Evolutionary conservation across 2,888 invertebrate genomes (phyloP), one percentile per base, ranked within the genome.

Genomic region (Diplolepis rosae): DNA sequence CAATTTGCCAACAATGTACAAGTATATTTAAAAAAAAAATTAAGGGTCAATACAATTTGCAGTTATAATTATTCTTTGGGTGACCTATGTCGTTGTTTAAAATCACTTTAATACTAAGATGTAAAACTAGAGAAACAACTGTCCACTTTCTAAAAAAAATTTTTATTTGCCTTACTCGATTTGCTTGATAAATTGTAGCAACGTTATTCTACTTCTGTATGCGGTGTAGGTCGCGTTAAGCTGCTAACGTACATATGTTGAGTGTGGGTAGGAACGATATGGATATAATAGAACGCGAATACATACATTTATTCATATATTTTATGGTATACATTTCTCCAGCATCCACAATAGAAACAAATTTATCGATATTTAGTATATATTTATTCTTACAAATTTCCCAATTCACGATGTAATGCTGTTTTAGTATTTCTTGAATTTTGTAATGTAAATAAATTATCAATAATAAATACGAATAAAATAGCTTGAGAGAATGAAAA

Each of bases 201-300:
- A 51, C 51, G 28, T 13, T 51, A 51, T 51, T 51, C 51, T 51
- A 6, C n/a, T 27, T 28, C 9, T 28, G 28, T n/a, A 52, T 52
- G 52, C 52, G 52, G 27, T 52, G 28, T 27, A 52, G 52, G 52
- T 52, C 27, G 7, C 28, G 28, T 52, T 52, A 52, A 52, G 52
- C 52, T 52, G 27, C n/a, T n/a, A n/a, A n/a, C 27, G 27, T n/a
- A 52, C 28, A 52, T 30, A 28, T 52, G 52, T 5, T 28, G 2
- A 52, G 27, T 7, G 7, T 52, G n/a, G 28, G 52, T 28, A n/a
- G 28, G n/a, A 15, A 28, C 52, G 28, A 52, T 52, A 52, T 52
- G 52, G n/a, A 15, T 27, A 52, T 30, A 52, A 52, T 7, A 28
- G 18, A 7, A 7, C 28, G 7, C 15, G 28, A 52, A 28, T 52